Percentiles rank a stretch among this genome's conserved stretches.
These are phyloP conservation scores for Eupithecia abbreviata DNA, from an alignment of 2,888 invertebrate genomes.

Conservation along the genomic window DNA sequence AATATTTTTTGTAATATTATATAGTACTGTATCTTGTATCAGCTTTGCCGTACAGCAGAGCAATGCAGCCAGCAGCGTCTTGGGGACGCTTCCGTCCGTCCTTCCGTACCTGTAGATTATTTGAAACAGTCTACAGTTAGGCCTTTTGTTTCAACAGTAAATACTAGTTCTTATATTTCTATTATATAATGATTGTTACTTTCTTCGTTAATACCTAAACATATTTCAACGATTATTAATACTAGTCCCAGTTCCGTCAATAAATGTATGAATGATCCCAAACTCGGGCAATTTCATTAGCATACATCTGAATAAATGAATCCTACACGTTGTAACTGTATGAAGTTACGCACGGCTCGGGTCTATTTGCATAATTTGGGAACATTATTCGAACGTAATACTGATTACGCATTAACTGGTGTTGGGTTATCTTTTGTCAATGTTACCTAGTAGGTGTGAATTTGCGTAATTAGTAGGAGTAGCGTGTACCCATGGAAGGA, in stretches of 20 bases:
- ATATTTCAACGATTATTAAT: neutral
- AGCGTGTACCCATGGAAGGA: neutral
- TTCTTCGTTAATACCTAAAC: no score
- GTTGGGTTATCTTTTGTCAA: constrained; percentile 13
- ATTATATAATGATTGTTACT: no score
- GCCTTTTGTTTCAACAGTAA: no score
- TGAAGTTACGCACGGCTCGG: constrained; percentile 22
- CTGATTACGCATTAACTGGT: constrained; percentile 23
- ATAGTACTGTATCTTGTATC: no score
- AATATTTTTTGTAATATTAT: no score
- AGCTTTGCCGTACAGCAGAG: no score
- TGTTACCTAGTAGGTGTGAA: neutral
- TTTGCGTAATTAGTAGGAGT: neutral
- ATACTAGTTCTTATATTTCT: no score
- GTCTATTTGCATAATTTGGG: constrained; percentile 32
- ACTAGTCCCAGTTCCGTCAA: constrained; percentile 6
- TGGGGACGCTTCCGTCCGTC: no score
- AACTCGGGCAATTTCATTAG: constrained; percentile 38
- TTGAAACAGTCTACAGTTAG: no score
- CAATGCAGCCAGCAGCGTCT: no score
- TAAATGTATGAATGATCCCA: constrained; percentile 29
- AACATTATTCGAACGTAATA: constrained; percentile 23
- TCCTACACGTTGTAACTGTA: constrained; percentile 38
- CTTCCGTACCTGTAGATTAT: no score
- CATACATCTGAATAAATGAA: constrained; percentile 41